Percentiles rank a stretch among this genome's conserved stretches.
Evolutionary conservation across 2,797 vertebrate genomes (phyloP).

Genomic region (Sphenodon punctatus): DNA sequence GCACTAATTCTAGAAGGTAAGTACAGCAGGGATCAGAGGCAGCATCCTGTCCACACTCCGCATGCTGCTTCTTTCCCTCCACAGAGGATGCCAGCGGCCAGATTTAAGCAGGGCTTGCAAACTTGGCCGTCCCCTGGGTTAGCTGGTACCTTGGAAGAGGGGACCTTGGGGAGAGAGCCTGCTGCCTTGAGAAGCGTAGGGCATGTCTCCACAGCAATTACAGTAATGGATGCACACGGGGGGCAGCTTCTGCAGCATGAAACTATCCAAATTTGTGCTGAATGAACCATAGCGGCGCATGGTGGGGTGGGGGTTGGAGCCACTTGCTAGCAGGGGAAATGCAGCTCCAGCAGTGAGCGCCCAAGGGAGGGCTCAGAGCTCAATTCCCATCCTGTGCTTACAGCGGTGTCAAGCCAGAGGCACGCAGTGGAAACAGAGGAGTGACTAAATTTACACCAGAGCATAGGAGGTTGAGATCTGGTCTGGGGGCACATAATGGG

Average conservation of each 20-base stretch:
- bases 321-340: too few relatives aligned
- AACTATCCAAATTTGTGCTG: neutral
- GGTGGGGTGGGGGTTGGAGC: neutral
- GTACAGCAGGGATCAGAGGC: constrained; percentile 53
- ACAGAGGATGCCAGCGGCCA: neutral
- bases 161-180: neutral
- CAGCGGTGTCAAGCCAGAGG: too few relatives aligned
- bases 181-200: too few relatives aligned
- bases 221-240: neutral
- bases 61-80: neutral
- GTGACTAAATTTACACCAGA: neutral
- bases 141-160: neutral
- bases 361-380: too few relatives aligned
- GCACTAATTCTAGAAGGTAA: constrained; percentile 71
- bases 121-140: neutral
- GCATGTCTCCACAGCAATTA: neutral
- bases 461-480: neutral
- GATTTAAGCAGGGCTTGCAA: neutral
- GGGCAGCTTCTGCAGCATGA: neutral
- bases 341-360: too few relatives aligned
- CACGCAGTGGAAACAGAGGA: too few relatives aligned
- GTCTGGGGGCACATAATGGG: neutral
- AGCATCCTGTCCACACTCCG: neutral
- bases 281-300: neutral
- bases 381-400: too few relatives aligned